Evolutionary conservation across 2,797 vertebrate genomes (phyloP).

Genomic region (Acanthurus lineatus): DNA sequence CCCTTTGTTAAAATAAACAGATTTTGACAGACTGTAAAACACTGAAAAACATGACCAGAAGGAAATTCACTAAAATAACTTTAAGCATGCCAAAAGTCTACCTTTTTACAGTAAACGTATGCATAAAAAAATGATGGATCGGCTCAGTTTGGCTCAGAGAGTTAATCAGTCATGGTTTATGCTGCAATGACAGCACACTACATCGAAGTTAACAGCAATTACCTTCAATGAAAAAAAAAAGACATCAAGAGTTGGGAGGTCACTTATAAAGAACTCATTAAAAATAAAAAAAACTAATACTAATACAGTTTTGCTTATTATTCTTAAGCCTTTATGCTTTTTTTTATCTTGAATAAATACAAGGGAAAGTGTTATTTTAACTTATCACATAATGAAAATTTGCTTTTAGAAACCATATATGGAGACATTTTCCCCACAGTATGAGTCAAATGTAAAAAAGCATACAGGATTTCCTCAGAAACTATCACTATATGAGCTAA

Average conservation of each 20-base stretch:
- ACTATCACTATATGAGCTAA: neutral
- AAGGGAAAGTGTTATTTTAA: neutral
- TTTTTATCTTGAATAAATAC: neutral
- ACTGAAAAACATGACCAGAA: neutral
- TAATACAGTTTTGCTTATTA: neutral
- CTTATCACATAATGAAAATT: neutral
- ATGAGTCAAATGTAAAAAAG: neutral
- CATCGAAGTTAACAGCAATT: neutral
- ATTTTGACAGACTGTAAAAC: neutral
- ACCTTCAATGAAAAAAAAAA: neutral
- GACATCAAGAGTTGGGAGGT: neutral
- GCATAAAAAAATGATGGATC: neutral
- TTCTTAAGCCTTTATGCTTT: neutral
- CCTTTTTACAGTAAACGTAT: slow-evolving; percentile 14
- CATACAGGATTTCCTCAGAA: neutral
- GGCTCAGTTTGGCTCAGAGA: neutral
- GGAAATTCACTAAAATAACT: neutral
- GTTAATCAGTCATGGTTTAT: slow-evolving; percentile 9
- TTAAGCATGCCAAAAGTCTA: neutral
- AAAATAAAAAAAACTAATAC: neutral
- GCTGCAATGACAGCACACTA: neutral
- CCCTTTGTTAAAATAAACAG: neutral
- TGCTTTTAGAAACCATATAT: neutral
- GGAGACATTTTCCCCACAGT: neutral
- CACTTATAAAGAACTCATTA: neutral